These are phyloP conservation scores for Aptenodytes patagonicus DNA, from an alignment of 2,113 vertebrate genomes.

Conservation along the genomic window DNA sequence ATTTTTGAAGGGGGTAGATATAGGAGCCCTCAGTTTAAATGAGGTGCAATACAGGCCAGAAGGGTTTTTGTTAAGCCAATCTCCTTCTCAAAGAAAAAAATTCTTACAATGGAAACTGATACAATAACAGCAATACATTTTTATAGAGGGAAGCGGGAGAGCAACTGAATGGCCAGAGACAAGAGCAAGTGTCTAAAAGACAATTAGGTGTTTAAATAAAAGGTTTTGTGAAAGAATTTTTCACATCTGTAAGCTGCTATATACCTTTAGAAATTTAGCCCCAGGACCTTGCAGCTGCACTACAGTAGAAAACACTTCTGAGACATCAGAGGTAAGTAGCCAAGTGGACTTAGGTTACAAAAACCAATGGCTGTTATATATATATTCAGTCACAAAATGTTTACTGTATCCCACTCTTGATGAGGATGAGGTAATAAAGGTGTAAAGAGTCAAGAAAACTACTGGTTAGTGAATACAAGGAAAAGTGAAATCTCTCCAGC, in stretches of 20 bases:
- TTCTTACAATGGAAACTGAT: not conserved
- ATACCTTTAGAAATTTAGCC: not conserved
- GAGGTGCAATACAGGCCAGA: not conserved
- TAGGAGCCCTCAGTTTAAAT: not conserved
- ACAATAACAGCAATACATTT: not conserved
- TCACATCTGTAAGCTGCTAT: not conserved
- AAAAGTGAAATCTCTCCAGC: not conserved
- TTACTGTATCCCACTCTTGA: not conserved
- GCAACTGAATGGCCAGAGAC: not conserved
- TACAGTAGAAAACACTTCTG: not conserved
- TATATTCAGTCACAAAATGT: not conserved
- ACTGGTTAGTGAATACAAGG: not conserved
- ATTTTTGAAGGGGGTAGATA: not conserved
- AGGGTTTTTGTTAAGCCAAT: not conserved
- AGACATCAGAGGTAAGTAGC: not conserved
- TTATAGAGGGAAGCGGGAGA: not conserved
- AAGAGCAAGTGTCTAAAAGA: not conserved
- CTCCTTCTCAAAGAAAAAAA: not conserved
- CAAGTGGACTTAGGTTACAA: not conserved
- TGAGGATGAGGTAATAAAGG: not conserved
- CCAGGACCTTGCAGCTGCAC: not conserved
- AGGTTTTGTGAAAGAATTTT: accelerated
- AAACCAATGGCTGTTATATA: not conserved
- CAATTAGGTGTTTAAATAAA: not conserved
- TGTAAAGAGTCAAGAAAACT: not conserved